Conservation (phyloP, 2,797 vertebrate genomes). For the Toxotes lorentzi region DNA sequence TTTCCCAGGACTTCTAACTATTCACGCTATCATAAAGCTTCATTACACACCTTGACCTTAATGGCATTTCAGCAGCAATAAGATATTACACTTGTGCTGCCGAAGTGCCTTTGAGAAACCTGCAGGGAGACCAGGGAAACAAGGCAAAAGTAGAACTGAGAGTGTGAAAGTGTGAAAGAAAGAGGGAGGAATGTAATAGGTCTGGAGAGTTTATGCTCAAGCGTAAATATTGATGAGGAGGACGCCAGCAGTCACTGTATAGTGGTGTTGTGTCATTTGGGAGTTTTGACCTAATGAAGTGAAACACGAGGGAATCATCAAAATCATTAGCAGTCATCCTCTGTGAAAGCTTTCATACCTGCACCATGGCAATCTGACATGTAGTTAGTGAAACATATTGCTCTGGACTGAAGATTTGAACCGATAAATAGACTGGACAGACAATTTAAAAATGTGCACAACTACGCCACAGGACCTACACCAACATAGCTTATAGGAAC, state of each 20-base stretch:
- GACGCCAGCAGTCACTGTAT: background rate
- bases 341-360: too few species aligned
- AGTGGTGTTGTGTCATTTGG: too few species aligned
- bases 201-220: background rate
- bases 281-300: too few species aligned
- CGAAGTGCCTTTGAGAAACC: slow-evolving; percentile 47
- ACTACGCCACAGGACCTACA: too few species aligned
- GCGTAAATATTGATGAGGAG: background rate
- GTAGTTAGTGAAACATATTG: too few species aligned
- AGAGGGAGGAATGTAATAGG: background rate
- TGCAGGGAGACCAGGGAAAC: slow-evolving; percentile 14
- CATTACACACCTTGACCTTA: slow-evolving; percentile 75
- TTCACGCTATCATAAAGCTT: slow-evolving; percentile 72
- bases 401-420: too few species aligned
- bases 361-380: too few species aligned
- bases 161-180: background rate
- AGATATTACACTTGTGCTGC: slow-evolving; percentile 42
- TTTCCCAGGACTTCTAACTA: slow-evolving; percentile 71
- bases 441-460: too few species aligned
- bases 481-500: too few species aligned
- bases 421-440: too few species aligned
- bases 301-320: too few species aligned
- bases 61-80: slow-evolving; percentile 67
- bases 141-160: background rate
- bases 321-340: too few species aligned